Evolutionary conservation across 2,888 invertebrate genomes (phyloP).

Genomic region (Phengaris arion): DNA sequence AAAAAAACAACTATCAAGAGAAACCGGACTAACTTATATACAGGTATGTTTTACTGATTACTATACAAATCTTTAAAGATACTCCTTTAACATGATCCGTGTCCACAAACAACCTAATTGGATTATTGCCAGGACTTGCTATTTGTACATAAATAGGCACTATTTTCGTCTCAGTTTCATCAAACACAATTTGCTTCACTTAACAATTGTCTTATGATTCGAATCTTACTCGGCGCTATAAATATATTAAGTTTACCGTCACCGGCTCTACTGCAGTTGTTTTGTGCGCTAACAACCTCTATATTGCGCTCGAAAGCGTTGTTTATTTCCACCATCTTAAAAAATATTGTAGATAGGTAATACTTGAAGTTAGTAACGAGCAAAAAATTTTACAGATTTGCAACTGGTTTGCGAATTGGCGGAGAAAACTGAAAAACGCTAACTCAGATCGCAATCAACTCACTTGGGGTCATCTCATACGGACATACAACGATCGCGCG

Average conservation of each 20-base stretch:
- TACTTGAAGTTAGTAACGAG: not conserved
- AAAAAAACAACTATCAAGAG: conserved; percentile 84
- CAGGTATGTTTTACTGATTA: conserved; percentile 76
- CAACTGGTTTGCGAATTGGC: conserved; percentile 92
- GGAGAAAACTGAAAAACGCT: conserved; percentile 87
- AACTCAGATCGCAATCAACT: conserved; percentile 83
- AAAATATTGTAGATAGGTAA: not conserved
- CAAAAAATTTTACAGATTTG: conserved; percentile 77
- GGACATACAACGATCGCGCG: conserved; percentile 86
- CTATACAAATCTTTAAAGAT: conserved; percentile 37
- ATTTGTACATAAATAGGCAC: conserved; percentile 77
- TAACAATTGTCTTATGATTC: conserved; percentile 29
- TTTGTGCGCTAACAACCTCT: not conserved
- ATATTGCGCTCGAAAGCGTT: not conserved
- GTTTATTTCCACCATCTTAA: not conserved
- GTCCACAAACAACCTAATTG: conserved; percentile 74
- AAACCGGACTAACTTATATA: conserved; percentile 88
- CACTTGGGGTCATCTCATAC: conserved; percentile 87
- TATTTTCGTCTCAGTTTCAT: conserved; percentile 73
- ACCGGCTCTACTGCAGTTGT: not conserved
- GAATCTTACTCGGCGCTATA: conserved; percentile 12
- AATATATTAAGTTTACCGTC: conserved; percentile 4
- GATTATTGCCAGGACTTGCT: conserved; percentile 70
- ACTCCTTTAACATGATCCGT: conserved; percentile 57
- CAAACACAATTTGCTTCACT: conserved; percentile 49